phyloP scores from a whole-genome alignment of 2,113 vertebrate species.

The Syrmaticus mikado region DNA sequence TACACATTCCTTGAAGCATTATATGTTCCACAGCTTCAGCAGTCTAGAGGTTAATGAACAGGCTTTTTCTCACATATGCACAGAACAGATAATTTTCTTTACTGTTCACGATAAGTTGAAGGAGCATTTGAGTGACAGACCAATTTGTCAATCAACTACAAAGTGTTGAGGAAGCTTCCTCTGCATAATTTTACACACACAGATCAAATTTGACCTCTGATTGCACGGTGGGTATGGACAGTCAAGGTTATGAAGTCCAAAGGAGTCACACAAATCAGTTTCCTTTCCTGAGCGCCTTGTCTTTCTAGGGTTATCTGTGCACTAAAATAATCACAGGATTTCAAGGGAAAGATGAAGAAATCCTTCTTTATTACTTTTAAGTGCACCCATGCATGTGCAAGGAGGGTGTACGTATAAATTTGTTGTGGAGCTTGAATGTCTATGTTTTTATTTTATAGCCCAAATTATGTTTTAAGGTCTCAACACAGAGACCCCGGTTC shows the following conservation, averaged over 20 bases:
- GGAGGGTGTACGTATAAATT: slow-evolving; percentile 3
- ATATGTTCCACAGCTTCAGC: slow-evolving; percentile 43
- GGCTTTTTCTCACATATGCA: slow-evolving; percentile 71
- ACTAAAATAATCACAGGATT: slow-evolving; percentile 60
- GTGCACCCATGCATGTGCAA: background rate
- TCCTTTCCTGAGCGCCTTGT: slow-evolving; percentile 16
- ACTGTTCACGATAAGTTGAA: slow-evolving; percentile 76
- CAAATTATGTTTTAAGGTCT: slow-evolving; percentile 54
- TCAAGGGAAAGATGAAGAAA: slow-evolving; percentile 18
- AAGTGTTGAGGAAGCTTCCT: slow-evolving; percentile 67
- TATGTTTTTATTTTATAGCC: slow-evolving; percentile 53
- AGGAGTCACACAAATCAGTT: slow-evolving; percentile 41
- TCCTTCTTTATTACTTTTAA: background rate
- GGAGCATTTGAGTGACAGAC: slow-evolving; percentile 78
- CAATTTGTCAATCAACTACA: slow-evolving; percentile 80
- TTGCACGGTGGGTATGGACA: slow-evolving; percentile 44
- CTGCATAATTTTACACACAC: slow-evolving; percentile 70
- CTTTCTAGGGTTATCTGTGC: slow-evolving; percentile 60
- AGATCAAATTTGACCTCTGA: slow-evolving; percentile 73
- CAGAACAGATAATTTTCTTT: slow-evolving; percentile 79
- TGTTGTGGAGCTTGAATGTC: background rate
- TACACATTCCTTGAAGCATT: slow-evolving; percentile 2
- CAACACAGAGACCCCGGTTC: slow-evolving; percentile 38
- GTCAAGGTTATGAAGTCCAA: slow-evolving; percentile 47
- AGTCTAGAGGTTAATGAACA: slow-evolving; percentile 71